Evolutionary conservation across 2,888 invertebrate genomes (phyloP), one percentile per base, ranked within the genome.

Genomic region (Stenodema calcarata): DNA sequence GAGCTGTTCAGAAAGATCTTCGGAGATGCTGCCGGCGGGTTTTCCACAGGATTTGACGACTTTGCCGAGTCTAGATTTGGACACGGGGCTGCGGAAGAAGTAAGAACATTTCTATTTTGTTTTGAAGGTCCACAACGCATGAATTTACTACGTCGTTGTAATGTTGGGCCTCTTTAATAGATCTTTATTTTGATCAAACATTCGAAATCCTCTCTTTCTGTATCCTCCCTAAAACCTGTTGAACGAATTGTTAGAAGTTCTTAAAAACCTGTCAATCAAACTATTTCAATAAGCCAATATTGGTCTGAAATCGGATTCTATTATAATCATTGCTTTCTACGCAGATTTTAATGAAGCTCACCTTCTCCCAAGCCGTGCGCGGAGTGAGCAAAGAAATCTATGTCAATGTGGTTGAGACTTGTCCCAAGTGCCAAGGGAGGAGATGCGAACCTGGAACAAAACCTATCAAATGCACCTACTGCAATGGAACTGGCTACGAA

Each of bases 401-500:
- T 88, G 92, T 99, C 3, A 99, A 99, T 91, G 95, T 99, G 0
- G 94, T 98, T 11, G 99, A 99, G 90, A 95, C 94, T 0, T 99
- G 99, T 91, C 94, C 95, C 0, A 97, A 96, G 91, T 99, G 99
- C 91, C 91, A 91, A 69, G 99, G 99, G 0, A 92, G 93, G 1
- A 94, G 96, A 87, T 96, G 96, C 90, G 98, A 98, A 90, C 95
- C 94, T 0, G 99, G 99, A n/a, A 96, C 97, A 0, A 97, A 96
- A 90, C 94, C 98, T 9, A 94, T 95, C 1, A 94, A 94, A 88
- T 99, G 99, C 91, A 95, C 95, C 1, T 95, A 96, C 90, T 99
- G 99, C 91, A 97, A 98, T 92, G 99, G 99, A 11, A 96, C 97
- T 2, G 99, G 99, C 86, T 97, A 98, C 95, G 97, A 98, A 92